Evolutionary conservation across 2,113 vertebrate genomes (phyloP).

Genomic region (Mohoua ochrocephala): DNA sequence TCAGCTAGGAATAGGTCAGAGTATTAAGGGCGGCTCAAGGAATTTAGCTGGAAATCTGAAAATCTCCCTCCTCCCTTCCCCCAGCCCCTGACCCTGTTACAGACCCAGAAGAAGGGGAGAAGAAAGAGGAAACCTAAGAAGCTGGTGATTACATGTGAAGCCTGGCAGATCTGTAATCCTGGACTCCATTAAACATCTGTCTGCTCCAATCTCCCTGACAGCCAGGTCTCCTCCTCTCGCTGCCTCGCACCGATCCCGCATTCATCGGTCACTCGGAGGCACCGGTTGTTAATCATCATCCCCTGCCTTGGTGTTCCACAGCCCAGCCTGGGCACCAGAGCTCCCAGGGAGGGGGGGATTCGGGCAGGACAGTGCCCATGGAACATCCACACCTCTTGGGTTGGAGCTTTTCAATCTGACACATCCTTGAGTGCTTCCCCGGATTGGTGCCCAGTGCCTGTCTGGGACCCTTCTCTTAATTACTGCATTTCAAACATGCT

Average conservation of each 20-base stretch:
- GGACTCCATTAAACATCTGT: conserved; percentile 62
- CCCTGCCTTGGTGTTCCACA: neutral
- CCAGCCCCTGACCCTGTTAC: neutral
- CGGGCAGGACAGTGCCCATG: neutral
- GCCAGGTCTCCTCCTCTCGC: neutral
- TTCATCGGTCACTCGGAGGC: neutral
- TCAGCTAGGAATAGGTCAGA: neutral
- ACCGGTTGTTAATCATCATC: neutral
- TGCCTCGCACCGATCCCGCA: neutral
- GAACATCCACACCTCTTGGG: neutral
- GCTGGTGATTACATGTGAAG: conserved; percentile 20
- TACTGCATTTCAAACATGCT: neutral
- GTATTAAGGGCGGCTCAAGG: conserved; percentile 12
- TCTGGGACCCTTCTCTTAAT: neutral
- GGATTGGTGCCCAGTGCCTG: accelerated
- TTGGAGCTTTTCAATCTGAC: neutral
- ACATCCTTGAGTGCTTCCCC: neutral
- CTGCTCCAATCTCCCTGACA: conserved; percentile 45
- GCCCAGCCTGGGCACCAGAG: neutral
- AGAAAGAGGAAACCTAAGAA: conserved; percentile 31
- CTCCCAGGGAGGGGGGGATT: neutral
- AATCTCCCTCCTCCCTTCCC: neutral
- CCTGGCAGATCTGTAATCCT: conserved; percentile 41
- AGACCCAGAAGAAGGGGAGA: neutral
- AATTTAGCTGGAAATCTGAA: conserved; percentile 18